These are phyloP conservation scores for Chelonia mydas DNA, from an alignment of 2,797 vertebrate species.

Conservation along the genomic window DNA sequence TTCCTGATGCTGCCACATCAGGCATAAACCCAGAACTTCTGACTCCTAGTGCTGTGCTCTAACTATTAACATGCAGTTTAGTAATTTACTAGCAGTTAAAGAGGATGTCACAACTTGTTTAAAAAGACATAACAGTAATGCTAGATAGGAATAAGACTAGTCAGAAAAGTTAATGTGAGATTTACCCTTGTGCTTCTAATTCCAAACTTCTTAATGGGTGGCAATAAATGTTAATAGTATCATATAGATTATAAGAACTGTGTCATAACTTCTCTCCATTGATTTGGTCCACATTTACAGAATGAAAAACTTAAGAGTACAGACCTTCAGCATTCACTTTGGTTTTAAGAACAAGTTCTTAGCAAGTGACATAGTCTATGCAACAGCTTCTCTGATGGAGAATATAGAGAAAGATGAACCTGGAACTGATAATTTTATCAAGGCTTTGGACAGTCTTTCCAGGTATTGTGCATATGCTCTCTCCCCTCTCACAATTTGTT, in stretches of 20 bases:
- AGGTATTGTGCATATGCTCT: conserved; percentile 80
- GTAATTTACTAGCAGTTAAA: background rate
- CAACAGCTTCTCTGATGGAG: conserved; percentile 91
- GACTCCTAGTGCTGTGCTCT: background rate
- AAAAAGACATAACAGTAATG: background rate
- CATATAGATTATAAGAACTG: background rate
- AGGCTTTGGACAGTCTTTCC: conserved; percentile 95
- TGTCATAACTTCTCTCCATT: background rate
- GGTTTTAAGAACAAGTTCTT: conserved; percentile 98
- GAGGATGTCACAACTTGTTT: background rate
- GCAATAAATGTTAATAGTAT: background rate
- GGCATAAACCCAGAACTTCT: background rate
- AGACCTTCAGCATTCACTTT: conserved; percentile 96
- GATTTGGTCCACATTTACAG: conserved; percentile 73
- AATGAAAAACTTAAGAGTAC: conserved; percentile 95
- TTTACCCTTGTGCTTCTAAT: background rate
- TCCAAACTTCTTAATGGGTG: background rate
- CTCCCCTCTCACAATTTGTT: background rate
- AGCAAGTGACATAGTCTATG: conserved; percentile 94
- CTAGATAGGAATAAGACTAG: background rate
- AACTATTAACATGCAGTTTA: background rate
- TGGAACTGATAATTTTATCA: conserved; percentile 91
- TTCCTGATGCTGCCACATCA: background rate
- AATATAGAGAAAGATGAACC: conserved; percentile 88
- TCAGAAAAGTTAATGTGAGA: background rate